Evolutionary conservation across 2,113 vertebrate genomes (phyloP).

Genomic region (Cinclus mexicanus): DNA sequence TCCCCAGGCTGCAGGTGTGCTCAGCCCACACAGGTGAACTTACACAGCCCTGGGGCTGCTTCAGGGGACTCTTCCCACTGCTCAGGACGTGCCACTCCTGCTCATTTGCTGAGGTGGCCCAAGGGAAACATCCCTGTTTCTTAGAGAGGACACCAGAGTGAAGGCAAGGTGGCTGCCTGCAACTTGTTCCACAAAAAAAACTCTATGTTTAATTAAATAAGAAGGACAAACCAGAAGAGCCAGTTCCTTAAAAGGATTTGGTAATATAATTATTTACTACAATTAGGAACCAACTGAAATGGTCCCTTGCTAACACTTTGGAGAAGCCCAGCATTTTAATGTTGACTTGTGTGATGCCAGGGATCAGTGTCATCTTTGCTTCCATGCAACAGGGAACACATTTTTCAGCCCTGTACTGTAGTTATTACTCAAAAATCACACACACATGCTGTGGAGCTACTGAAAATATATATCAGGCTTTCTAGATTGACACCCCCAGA

Average conservation of each 20-base stretch:
- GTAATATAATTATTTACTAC: background rate
- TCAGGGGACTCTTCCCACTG: background rate
- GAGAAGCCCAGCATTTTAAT: background rate
- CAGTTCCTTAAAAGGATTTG: constrained; percentile 25
- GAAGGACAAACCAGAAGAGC: background rate
- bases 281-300: background rate
- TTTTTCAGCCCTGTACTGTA: background rate
- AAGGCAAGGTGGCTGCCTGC: background rate
- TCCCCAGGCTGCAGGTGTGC: background rate
- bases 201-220: background rate
- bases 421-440: background rate
- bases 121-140: background rate
- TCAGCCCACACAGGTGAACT: rapidly evolving
- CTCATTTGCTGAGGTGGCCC: background rate
- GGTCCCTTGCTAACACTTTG: background rate
- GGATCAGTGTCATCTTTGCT: background rate
- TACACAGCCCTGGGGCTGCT: background rate
- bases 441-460: background rate
- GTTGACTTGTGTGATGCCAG: background rate
- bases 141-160: background rate
- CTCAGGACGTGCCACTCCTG: background rate
- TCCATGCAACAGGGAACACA: background rate
- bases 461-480: background rate
- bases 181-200: background rate
- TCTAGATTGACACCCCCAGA: background rate